A percentile compares a stretch with the other conserved stretches of the same genome.
Evolutionary conservation across 2,888 invertebrate genomes (phyloP).

Genomic region (Tholera decimalis): DNA sequence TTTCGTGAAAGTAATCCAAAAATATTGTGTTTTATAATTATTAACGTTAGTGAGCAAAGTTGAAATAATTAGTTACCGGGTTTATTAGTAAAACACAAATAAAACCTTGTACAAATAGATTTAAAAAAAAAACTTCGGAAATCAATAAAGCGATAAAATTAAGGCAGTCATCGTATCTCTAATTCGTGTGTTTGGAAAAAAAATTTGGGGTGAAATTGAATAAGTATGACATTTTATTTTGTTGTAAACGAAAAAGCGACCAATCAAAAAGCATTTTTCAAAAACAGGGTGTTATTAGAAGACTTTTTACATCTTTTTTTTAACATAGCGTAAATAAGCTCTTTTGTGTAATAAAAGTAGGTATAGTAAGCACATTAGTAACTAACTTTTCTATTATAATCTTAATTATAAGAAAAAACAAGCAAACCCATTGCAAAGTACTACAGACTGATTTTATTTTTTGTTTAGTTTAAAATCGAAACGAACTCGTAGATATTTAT

Average conservation of each 20-base stretch:
- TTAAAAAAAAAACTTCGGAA: too few species aligned
- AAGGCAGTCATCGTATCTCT: not conserved
- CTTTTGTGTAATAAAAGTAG: constrained; percentile 32
- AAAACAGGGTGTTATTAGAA: constrained; percentile 67
- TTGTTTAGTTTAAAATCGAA: not conserved
- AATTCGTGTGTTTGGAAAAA: not conserved
- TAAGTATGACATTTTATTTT: not conserved
- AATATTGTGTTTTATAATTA: too few species aligned
- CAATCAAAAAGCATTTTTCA: constrained; percentile 26
- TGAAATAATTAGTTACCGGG: constrained; percentile 3
- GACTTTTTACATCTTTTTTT: constrained; percentile 63
- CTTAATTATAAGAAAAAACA: constrained; percentile 39
- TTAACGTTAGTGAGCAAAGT: not conserved
- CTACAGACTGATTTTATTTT: constrained; percentile 46
- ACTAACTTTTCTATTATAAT: constrained; percentile 49
- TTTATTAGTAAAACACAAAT: too few species aligned
- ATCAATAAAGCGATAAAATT: too few species aligned
- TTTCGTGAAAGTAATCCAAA: constrained; percentile 33
- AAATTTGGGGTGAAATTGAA: too few species aligned
- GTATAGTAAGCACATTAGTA: constrained; percentile 46
- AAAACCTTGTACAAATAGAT: too few species aligned
- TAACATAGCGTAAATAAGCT: constrained; percentile 41
- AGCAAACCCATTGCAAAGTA: constrained; percentile 32
- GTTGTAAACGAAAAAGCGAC: constrained; percentile 48
- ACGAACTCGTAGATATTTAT: constrained; percentile 14